Conservation (phyloP, 2,888 invertebrate species). For the Autographa gamma region DNA sequence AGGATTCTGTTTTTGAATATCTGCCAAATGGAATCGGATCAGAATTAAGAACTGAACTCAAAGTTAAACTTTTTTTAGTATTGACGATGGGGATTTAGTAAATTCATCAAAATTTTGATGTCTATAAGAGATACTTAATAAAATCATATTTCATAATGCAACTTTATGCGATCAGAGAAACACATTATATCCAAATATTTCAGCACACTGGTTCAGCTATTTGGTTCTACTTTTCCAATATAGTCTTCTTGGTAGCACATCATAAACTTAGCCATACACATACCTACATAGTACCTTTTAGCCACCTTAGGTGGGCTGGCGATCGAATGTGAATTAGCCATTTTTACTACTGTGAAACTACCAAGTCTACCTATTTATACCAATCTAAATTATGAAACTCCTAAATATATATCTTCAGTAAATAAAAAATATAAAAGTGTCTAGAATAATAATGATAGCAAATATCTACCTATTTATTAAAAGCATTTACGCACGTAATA, state of each 20-base stretch:
- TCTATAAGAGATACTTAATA: no score
- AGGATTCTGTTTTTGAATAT: no score
- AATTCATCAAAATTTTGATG: no score
- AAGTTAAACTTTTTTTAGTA: no score
- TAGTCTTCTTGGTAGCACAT: slow-evolving; percentile 32
- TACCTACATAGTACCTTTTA: slow-evolving; percentile 20
- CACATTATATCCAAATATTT: slow-evolving; percentile 14
- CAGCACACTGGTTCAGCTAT: slow-evolving; percentile 18
- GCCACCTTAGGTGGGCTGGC: slow-evolving; percentile 28
- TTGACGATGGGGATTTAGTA: no score
- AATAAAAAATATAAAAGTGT: background rate
- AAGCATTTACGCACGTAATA: no score
- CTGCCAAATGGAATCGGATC: no score
- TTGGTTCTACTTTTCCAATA: slow-evolving; percentile 31
- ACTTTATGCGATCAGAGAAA: no score
- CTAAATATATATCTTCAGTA: background rate
- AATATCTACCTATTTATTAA: no score
- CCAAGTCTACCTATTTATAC: background rate
- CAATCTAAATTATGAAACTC: background rate
- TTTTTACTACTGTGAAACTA: background rate
- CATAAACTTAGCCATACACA: slow-evolving; percentile 12
- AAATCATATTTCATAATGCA: no score
- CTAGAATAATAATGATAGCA: no score
- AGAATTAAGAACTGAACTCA: no score
- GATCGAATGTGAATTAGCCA: slow-evolving; percentile 19